phyloP scores from a whole-genome alignment of 2,113 vertebrate species.

The Pogona vitticeps region DNA sequence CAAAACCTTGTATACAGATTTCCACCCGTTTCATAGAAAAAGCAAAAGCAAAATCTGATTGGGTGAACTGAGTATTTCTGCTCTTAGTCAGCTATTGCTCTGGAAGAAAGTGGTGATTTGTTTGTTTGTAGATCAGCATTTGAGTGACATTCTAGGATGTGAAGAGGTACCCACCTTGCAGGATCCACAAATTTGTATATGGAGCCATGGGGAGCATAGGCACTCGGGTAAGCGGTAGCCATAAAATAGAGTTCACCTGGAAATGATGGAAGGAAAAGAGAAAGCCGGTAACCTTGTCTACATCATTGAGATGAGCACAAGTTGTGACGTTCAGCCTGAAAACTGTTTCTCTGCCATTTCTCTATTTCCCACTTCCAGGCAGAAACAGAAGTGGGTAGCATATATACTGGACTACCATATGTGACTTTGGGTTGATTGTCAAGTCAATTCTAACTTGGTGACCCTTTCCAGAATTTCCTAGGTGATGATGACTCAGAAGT shows the following conservation, averaged over 20 bases:
- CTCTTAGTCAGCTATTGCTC: neutral
- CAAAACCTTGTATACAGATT: too few relatives aligned
- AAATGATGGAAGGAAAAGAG: slow-evolving; percentile 10
- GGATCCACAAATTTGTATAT: slow-evolving; percentile 88
- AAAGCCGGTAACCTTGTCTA: neutral
- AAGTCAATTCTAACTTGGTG: too few relatives aligned
- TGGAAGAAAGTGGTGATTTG: neutral
- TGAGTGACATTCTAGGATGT: slow-evolving; percentile 6
- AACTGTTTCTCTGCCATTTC: neutral
- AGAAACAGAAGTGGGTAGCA: neutral
- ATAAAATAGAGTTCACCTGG: slow-evolving; percentile 89
- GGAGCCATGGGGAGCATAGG: slow-evolving; percentile 74
- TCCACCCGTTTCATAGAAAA: neutral
- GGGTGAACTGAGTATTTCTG: neutral
- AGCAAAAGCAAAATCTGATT: slow-evolving; percentile 21
- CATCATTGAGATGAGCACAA: neutral
- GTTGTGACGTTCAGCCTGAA: neutral
- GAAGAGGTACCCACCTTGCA: slow-evolving; percentile 77
- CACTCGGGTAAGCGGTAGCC: slow-evolving; percentile 82
- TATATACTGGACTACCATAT: neutral
- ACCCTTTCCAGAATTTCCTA: too few relatives aligned
- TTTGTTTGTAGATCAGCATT: slow-evolving; percentile 8
- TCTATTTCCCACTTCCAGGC: neutral
- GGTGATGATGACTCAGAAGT: too few relatives aligned
- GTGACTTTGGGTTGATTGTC: neutral